Evolutionary conservation across 2,888 invertebrate genomes (phyloP).

Genomic region (Tigriopus californicus): DNA sequence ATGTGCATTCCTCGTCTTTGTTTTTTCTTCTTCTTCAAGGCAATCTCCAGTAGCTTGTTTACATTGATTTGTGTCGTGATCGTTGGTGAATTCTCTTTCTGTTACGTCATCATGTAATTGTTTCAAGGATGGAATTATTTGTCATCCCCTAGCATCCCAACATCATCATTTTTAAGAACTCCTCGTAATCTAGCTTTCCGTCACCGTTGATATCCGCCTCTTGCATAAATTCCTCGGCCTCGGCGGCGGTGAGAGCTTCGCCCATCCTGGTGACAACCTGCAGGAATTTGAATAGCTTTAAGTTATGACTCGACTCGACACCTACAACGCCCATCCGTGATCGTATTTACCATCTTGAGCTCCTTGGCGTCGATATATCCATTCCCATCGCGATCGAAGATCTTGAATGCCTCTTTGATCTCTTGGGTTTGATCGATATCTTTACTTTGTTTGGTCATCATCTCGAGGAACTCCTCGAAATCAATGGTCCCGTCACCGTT

Average conservation of each 20-base stretch:
- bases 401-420: conserved; percentile 12
- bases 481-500: conserved; percentile 32
- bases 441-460: conserved; percentile 9
- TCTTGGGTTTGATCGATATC: conserved; percentile 1
- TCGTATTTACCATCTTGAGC: not conserved
- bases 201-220: conserved; percentile 11
- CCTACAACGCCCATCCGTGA: too few species aligned
- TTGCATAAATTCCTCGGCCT: conserved; percentile 12
- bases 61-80: not conserved
- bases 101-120: not conserved
- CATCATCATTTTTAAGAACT: conserved; percentile 21
- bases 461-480: conserved; percentile 29
- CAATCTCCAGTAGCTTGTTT: not conserved
- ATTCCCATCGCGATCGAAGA: conserved; percentile 11
- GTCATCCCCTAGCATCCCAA: not conserved
- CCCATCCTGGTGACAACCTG: conserved; percentile 5
- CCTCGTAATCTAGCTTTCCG: conserved; percentile 8
- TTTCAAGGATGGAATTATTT: not conserved
- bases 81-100: not conserved
- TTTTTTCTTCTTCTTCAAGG: not conserved
- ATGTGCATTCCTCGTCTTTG: not conserved
- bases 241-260: not conserved
- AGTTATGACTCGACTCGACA: too few species aligned
- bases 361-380: conserved; percentile 13
- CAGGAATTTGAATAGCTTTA: too few species aligned